Evolutionary conservation across 92 coral and sea anemone genomes (phyloP).

Genomic region (Parazoanthus swiftii): DNA sequence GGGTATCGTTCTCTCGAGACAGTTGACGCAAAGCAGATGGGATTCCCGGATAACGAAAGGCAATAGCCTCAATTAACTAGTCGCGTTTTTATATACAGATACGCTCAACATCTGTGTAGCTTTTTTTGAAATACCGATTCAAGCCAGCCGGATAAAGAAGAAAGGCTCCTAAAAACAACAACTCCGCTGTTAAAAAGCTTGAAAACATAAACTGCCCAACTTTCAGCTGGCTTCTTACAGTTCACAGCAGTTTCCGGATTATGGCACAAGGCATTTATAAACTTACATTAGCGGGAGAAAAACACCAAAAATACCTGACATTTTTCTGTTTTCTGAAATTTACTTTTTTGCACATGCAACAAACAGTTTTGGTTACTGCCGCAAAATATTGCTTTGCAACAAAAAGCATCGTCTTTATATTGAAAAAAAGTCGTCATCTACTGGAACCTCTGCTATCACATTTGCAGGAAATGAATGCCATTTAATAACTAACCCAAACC

Average conservation of each 20-base stretch:
- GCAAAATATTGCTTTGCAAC: not conserved
- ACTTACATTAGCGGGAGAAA: too few relatives aligned
- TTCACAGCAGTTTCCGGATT: not conserved
- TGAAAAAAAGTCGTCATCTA: not conserved
- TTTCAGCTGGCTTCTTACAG: not conserved
- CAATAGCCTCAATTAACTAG: not conserved
- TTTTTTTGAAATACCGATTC: not conserved
- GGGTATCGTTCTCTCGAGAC: not conserved
- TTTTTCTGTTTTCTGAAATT: too few relatives aligned
- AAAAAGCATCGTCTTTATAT: not conserved
- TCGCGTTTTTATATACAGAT: not conserved
- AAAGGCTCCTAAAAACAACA: too few relatives aligned
- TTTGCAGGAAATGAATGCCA: not conserved
- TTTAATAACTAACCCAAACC: too few relatives aligned
- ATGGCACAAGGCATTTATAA: not conserved
- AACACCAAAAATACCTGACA: not conserved
- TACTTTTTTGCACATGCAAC: too few relatives aligned
- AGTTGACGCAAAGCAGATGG: conserved; percentile 25
- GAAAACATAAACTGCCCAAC: not conserved
- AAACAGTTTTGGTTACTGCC: not conserved
- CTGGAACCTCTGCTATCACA: not conserved
- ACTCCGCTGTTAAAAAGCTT: too few relatives aligned
- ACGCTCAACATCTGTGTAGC: not conserved
- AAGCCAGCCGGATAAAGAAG: not conserved
- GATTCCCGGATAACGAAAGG: conserved; percentile 5